Evolutionary conservation across 2,888 invertebrate genomes (phyloP), one percentile per base, ranked within the genome.

Genomic region (Idaea aversata): DNA sequence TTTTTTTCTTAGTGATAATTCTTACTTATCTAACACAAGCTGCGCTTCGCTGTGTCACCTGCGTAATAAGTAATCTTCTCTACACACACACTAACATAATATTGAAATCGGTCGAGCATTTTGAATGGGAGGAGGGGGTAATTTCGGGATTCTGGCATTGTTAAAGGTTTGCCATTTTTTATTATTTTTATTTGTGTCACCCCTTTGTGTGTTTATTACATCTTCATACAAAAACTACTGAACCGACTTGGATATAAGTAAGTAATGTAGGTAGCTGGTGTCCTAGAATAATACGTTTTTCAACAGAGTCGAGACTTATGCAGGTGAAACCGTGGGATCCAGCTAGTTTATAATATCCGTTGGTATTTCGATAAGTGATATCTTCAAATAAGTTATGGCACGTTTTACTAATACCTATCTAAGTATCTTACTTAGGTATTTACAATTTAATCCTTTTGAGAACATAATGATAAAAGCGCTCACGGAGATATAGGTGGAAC

Each of bases 361-460:
- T 10, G 47, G 47, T 4, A 47, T 47, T 47, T 47, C 7, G 47
- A 10, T 47, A 47, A 47, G 47, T 47, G 47, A 36, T 7, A 47
- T 47, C 47, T 47, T 47, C 47, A 59, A 63, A 7, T 60, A 34
- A 60, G 47, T 60, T 66, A 68, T 68, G 68, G 66, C 68, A 68
- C 68, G 61, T 64, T 61, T 67, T 61, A 57, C 61, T 61, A 59
- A 47, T 47, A 47, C 10, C 47, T 47, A 47, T 47, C 1, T 36
- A 5, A 15, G 7, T 59, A 61, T 7, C 15, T 66, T 57, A n/a
- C 15, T n/a, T 64, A 63, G 3, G 36, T 69, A 66, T 65, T 63
- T 67, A 63, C 57, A 65, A 47, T 47, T 47, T 13, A 13, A 13
- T 47, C 13, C 2, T 10, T 47, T 47, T 10, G 13, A 47, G 0